phyloP scores from a whole-genome alignment of 1,140 invertebrate genomes.

The Cheumatopsyche charites region DNA sequence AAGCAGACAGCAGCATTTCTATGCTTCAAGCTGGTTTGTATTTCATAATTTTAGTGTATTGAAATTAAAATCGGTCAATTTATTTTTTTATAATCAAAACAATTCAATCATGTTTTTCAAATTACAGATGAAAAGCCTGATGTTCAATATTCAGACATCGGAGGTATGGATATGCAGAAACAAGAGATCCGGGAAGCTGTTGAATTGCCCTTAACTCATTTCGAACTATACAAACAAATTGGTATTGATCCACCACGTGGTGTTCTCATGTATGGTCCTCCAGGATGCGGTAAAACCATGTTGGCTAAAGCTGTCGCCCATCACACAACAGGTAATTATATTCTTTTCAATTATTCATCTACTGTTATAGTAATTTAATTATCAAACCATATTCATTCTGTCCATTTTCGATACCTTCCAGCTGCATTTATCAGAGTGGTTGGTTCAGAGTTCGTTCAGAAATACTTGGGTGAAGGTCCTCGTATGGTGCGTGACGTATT shows the following conservation, averaged over 20 bases:
- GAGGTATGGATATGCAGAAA: constrained; percentile 99
- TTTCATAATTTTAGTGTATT: background rate
- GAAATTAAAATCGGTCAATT: background rate
- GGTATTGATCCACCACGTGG: constrained; percentile 95
- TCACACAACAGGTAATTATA: constrained; percentile 82
- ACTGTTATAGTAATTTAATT: no score
- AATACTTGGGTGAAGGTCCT: constrained; percentile 98
- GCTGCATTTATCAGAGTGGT: constrained; percentile 98
- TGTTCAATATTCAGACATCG: constrained; percentile 96
- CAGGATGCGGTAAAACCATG: constrained; percentile 98
- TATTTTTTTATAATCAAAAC: no score
- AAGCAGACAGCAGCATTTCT: constrained; percentile 98
- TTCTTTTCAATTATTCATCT: background rate
- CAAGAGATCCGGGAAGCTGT: constrained; percentile 99
- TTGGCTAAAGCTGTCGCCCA: constrained; percentile 98
- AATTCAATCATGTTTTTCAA: no score
- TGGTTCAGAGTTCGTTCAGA: constrained; percentile 99
- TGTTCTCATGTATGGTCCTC: constrained; percentile 98
- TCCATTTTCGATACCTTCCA: constrained; percentile 53
- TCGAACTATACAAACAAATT: constrained; percentile 99
- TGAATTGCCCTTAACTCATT: constrained; percentile 96
- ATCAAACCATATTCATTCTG: constrained; percentile 24
- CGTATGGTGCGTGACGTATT: constrained; percentile 99
- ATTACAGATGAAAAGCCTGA: constrained; percentile 95
- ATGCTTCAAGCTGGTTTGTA: constrained; percentile 87